Evolutionary conservation across 2,888 invertebrate genomes (phyloP).

Genomic region (Agrotis puta): DNA sequence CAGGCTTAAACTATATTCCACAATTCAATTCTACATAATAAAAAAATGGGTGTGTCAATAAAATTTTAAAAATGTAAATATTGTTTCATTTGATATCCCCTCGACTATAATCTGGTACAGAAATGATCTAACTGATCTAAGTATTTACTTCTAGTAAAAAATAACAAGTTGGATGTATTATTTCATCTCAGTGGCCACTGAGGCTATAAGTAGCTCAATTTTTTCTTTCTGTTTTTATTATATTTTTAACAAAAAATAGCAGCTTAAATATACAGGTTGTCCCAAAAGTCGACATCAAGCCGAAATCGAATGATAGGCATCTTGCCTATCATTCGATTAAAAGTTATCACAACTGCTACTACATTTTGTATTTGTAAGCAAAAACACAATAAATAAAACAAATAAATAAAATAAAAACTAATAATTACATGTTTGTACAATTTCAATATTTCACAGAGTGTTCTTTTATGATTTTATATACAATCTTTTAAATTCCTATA

Average conservation of each 20-base stretch:
- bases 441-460: conserved; percentile 23
- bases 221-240: too few relatives aligned
- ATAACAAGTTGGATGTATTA: neutral
- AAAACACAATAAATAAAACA: conserved; percentile 13
- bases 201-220: too few relatives aligned
- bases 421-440: conserved; percentile 30
- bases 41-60: conserved; percentile 41
- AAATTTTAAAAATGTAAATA: conserved; percentile 36
- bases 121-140: neutral
- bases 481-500: conserved; percentile 68
- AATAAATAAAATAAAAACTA: conserved; percentile 7
- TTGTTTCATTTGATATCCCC: conserved; percentile 44
- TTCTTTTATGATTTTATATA: conserved; percentile 4
- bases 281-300: too few relatives aligned
- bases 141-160: neutral
- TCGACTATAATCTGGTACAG: neutral
- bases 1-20: conserved; percentile 32
- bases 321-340: too few relatives aligned
- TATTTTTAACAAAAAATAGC: too few relatives aligned
- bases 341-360: neutral
- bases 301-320: too few relatives aligned
- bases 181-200: neutral
- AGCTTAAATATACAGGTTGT: neutral
- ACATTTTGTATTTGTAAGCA: conserved; percentile 18
- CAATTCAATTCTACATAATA: conserved; percentile 20